phyloP scores from a whole-genome alignment of 2,888 invertebrate species.

The Acrobasis repandana region DNA sequence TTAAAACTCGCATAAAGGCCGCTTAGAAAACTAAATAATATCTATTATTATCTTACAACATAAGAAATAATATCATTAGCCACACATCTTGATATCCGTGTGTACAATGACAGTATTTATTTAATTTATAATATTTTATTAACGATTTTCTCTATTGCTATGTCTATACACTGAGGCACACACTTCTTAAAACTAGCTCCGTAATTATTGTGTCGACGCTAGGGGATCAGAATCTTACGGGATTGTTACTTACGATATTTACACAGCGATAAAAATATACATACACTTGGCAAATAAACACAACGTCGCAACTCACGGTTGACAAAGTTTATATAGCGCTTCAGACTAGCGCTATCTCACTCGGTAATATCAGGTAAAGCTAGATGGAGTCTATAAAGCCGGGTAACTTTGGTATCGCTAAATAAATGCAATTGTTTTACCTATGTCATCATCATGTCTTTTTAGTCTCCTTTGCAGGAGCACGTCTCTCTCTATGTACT shows the following conservation, averaged over 20 bases:
- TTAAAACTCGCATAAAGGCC: conserved; percentile 60
- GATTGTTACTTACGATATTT: conserved; percentile 47
- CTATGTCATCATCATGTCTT: no score
- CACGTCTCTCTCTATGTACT: no score
- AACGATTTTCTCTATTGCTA: conserved; percentile 55
- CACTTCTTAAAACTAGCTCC: conserved; percentile 72
- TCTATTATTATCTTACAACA: conserved; percentile 46
- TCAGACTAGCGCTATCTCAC: no score
- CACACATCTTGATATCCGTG: conserved; percentile 38
- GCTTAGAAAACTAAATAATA: conserved; percentile 68
- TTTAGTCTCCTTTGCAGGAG: no score
- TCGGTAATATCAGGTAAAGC: no score
- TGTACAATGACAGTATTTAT: conserved; percentile 47
- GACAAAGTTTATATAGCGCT: no score
- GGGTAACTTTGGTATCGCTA: no score
- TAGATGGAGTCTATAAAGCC: no score
- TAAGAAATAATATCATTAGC: conserved; percentile 40
- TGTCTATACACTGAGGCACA: conserved; percentile 79
- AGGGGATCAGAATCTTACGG: conserved; percentile 46
- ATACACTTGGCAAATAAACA: conserved; percentile 27
- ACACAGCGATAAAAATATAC: conserved; percentile 43
- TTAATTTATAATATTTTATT: conserved; percentile 44
- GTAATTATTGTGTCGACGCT: conserved; percentile 36
- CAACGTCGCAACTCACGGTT: background rate
- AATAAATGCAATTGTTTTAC: no score